phyloP scores from a whole-genome alignment of 2,888 invertebrate species.

The Amitus sp. region DNA sequence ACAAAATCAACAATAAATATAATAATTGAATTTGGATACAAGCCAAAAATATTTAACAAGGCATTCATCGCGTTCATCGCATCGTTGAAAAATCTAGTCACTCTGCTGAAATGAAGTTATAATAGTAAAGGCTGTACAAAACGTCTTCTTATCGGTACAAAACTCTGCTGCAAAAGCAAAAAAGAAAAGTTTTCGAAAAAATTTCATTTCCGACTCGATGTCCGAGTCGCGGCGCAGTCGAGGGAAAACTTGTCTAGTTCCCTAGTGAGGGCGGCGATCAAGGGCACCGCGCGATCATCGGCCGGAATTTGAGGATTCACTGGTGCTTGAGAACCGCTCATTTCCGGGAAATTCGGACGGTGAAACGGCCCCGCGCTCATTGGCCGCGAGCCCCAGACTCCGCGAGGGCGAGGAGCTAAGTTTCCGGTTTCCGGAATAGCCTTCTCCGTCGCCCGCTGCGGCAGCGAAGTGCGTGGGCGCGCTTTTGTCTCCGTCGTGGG shows the following conservation, averaged over 20 bases:
- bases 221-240: too few species aligned
- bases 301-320: conserved; percentile 71
- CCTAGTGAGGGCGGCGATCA: conserved; percentile 85
- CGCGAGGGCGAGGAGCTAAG: conserved; percentile 50
- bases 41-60: too few species aligned
- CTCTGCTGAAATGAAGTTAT: too few species aligned
- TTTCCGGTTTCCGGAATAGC: conserved; percentile 50
- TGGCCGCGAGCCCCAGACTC: conserved; percentile 67
- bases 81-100: too few species aligned
- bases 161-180: too few species aligned
- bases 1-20: too few species aligned
- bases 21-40: too few species aligned
- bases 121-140: too few species aligned
- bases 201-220: too few species aligned
- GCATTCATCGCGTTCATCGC: too few species aligned
- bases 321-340: conserved; percentile 61
- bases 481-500: conserved; percentile 44
- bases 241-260: conserved; percentile 67
- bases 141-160: too few species aligned
- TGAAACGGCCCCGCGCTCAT: conserved; percentile 75
- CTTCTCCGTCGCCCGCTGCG: conserved; percentile 43
- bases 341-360: conserved; percentile 67
- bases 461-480: conserved; percentile 50
- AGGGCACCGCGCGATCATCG: conserved; percentile 81
- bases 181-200: too few species aligned